phyloP scores from a whole-genome alignment of 92 coral and sea anemone species.

The Plumapathes pennacea region DNA sequence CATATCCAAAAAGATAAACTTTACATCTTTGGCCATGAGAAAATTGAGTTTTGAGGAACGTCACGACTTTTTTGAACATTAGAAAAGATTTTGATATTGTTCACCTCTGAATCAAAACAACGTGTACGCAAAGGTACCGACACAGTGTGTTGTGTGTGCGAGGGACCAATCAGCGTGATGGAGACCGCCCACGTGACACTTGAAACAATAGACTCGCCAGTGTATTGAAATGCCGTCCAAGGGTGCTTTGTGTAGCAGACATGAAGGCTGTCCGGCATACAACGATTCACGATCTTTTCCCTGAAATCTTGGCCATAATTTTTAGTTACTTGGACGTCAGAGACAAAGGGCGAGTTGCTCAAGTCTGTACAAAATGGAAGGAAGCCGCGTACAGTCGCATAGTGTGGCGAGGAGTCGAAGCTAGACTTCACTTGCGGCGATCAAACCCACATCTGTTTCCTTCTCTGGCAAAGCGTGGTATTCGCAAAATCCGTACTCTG shows the following conservation, averaged over 20 bases:
- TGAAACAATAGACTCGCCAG: constrained; percentile 72
- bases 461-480: constrained; percentile 98
- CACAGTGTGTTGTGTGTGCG: too few relatives aligned
- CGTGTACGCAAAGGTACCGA: too few relatives aligned
- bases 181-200: constrained; percentile 48
- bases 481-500: constrained; percentile 95
- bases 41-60: neutral
- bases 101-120: constrained; percentile 18
- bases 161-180: constrained; percentile 22
- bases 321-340: constrained; percentile 95
- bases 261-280: constrained; percentile 72
- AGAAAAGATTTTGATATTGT: constrained; percentile 21
- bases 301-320: constrained; percentile 94
- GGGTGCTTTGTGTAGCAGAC: constrained; percentile 73
- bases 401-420: constrained; percentile 98
- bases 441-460: constrained; percentile 97
- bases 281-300: constrained; percentile 92
- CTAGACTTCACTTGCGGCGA: constrained; percentile 96
- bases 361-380: constrained; percentile 94
- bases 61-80: constrained; percentile 3
- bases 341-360: constrained; percentile 96
- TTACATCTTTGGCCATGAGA: too few relatives aligned
- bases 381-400: constrained; percentile 91
- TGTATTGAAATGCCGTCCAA: constrained; percentile 80
- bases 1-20: too few relatives aligned